A percentile compares a stretch with the other conserved stretches of the same genome.
Evolutionary conservation across 2,113 vertebrate genomes (phyloP).

Genomic region (Callorhinus ursinus): DNA sequence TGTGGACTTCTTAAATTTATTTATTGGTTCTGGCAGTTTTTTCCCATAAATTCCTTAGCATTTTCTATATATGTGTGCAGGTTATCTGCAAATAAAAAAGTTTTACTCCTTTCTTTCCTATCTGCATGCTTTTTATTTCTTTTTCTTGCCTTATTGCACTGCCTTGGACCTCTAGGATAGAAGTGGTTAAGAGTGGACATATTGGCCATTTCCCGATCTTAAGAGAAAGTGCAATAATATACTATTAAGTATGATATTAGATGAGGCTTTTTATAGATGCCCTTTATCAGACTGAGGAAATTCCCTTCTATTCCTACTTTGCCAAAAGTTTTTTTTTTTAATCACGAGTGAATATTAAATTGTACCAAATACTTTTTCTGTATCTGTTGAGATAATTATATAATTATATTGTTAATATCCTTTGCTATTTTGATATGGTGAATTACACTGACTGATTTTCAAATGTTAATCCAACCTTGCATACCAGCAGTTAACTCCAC

Average conservation of each 20-base stretch:
- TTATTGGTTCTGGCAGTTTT: background rate
- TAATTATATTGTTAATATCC: conserved; percentile 17
- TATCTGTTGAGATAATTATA: background rate
- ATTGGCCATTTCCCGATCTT: background rate
- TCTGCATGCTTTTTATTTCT: background rate
- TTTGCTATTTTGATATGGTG: conserved; percentile 1
- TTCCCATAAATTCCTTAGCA: background rate
- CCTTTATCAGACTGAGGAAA: background rate
- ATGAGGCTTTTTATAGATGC: background rate
- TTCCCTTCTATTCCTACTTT: background rate
- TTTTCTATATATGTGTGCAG: background rate
- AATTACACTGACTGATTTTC: background rate
- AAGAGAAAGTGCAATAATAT: background rate
- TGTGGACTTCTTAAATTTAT: background rate
- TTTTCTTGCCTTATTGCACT: background rate
- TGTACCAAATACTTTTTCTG: background rate
- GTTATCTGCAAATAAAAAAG: background rate
- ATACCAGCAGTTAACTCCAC: background rate
- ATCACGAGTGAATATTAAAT: background rate
- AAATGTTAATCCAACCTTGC: background rate
- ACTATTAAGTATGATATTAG: background rate
- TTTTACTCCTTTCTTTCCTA: background rate
- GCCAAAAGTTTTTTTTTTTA: background rate
- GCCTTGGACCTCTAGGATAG: background rate
- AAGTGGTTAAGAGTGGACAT: background rate